Evolutionary conservation across 35 echinoderm and acorn worm species (phyloP), one percentile per base, ranked within the genome.

Genomic region (Stichopus chloronotus): DNA sequence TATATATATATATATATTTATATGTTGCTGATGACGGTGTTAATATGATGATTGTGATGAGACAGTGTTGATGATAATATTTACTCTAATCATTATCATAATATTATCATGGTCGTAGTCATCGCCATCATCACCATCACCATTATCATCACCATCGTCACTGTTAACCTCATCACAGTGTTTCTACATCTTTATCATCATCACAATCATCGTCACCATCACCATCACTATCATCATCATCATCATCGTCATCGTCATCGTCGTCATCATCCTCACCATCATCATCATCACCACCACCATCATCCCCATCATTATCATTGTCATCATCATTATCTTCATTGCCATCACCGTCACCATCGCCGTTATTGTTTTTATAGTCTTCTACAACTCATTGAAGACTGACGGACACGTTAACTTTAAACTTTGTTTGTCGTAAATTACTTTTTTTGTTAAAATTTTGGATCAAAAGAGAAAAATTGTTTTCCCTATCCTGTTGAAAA

Each of bases 141-240:
- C 79, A 82, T 82, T 4, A 82, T 82, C 79, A 4, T 82, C 25
- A 43, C 43, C 14, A 30, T n/a, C 79, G 30, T 82, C 79, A 43
- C 43, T 30, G 30, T 82, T 82, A 82, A 20, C 79, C 16, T 16
- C 79, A 82, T 82, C 14, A 82, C 43, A 13, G 43, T 82, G 16
- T 12, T 82, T 52, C 11, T 82, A 13, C 11, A 20, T 52, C 16
- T 43, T 43, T 43, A 43, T 43, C 30, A 43, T 43, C 30, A 43
- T 43, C 30, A 43, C 30, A 43, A 43, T 82, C 79, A 43, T 82
- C 25, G 4, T 82, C 79, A 87, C 58, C 57, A 5, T 5, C 25
- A 87, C 2, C 57, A 59, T 58, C 56, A 87, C 58, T 6, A 87
- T 87, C 85, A 59, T 58, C 56, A 59, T 87, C 85, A 53, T 87